Conservation (phyloP, 1,140 invertebrate genomes). For the Zaprionus africanus region DNA sequence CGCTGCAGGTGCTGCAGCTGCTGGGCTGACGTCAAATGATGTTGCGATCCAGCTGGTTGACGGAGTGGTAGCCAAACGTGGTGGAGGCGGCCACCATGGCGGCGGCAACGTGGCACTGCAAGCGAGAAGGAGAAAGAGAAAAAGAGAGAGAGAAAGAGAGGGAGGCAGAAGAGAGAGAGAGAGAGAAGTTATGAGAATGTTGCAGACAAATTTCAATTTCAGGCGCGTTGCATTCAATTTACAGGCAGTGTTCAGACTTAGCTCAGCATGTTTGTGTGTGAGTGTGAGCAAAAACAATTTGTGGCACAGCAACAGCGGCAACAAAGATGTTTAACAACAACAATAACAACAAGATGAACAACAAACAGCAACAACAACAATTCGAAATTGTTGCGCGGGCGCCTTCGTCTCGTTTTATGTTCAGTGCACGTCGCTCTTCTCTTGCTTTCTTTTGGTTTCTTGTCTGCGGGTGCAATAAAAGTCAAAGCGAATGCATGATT, state of each 20-base stretch:
- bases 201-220: constrained; percentile 54
- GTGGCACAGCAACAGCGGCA: constrained; percentile 57
- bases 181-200: constrained; percentile 24
- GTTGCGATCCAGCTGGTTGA: constrained; percentile 80
- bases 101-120: constrained; percentile 82
- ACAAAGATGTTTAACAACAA: constrained; percentile 61
- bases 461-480: constrained; percentile 60
- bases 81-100: constrained; percentile 83
- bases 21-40: constrained; percentile 84
- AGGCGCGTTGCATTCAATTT: constrained; percentile 65
- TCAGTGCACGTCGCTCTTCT: constrained; percentile 34
- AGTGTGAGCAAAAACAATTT: constrained; percentile 56
- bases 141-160: constrained; percentile 14
- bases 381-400: constrained; percentile 65
- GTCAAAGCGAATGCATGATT: constrained; percentile 77
- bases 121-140: constrained; percentile 1
- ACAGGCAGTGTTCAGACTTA: constrained; percentile 60
- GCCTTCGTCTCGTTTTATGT: constrained; percentile 44
- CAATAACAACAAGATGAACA: constrained; percentile 46
- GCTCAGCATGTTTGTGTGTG: constrained; percentile 16
- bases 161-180: neutral
- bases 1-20: constrained; percentile 84
- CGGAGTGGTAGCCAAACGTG: constrained; percentile 82
- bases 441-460: constrained; percentile 23
- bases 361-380: constrained; percentile 54